These are phyloP conservation scores for Zaprionus camerounensis DNA, from an alignment of 1,140 invertebrate species.

Conservation along the genomic window DNA sequence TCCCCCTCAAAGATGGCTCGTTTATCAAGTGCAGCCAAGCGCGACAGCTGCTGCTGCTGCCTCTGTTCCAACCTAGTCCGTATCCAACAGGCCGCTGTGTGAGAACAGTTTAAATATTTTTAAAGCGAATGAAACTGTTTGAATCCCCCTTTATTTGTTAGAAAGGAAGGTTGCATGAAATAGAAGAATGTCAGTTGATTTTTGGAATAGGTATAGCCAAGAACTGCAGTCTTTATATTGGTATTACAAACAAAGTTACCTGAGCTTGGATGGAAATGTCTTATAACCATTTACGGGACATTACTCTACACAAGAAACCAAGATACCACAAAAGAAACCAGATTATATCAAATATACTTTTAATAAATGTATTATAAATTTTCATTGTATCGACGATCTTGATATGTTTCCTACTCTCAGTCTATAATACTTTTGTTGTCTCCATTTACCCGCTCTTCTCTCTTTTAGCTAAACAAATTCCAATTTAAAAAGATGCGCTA, in stretches of 20 bases:
- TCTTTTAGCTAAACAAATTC: background rate
- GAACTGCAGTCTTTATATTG: no score
- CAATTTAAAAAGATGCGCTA: background rate
- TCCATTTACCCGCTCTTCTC: background rate
- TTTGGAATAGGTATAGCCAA: no score
- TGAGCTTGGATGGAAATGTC: no score
- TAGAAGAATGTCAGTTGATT: background rate
- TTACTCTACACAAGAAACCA: no score
- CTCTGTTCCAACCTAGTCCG: background rate
- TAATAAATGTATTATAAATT: no score
- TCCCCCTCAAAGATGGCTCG: slow-evolving; percentile 18
- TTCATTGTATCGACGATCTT: no score
- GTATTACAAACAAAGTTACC: no score
- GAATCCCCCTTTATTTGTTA: background rate
- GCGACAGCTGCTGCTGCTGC: slow-evolving; percentile 37
- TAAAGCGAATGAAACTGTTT: slow-evolving; percentile 19
- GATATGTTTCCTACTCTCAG: background rate
- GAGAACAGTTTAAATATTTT: slow-evolving; percentile 20
- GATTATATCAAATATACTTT: no score
- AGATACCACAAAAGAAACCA: no score
- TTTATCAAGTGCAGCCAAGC: slow-evolving; percentile 54
- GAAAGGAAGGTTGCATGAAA: background rate
- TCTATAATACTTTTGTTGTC: background rate
- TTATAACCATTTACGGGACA: no score
- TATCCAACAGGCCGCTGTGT: background rate